Evolutionary conservation across 2,113 vertebrate species (phyloP), one percentile per base, ranked within the genome.

Genomic region (Struthio camelus): DNA sequence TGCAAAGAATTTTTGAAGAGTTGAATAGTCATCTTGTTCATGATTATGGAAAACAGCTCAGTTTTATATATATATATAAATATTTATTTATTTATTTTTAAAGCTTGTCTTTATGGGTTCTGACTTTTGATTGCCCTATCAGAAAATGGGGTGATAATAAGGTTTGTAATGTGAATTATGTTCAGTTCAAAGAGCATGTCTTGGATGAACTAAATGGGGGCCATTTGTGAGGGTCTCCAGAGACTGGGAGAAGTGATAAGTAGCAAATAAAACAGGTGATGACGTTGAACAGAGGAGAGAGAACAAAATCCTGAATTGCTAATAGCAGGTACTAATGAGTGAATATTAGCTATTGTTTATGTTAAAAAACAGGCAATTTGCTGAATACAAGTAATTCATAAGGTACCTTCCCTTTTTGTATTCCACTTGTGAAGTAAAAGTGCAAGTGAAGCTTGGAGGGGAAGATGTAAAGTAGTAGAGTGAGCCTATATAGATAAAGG

Each of bases 301-400:
- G 46, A 81, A 30, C 25, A 30, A 5, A 23, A 23, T 82, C 32
- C 27, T 46, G 25, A 89, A 66, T 87, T 85, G 81, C 36, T 93
- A 28, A 85, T 95, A 95, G 87, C 87, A 81, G 85, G 66, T 66
- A 34, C 78, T 94, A 84, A 93, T 95, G 85, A 93, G 44, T 69
- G 75, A 95, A 62, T 36, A 65, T 28, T 36, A 77, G 40, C 71
- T 8, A 12, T 70, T 50, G 36, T 96, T 95, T 94, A 70, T 95
- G 81, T 82, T 91, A 69, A 91, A 86, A 83, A 91, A 34, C 48
- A 67, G 28, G 20, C 79, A 90, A 93, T 95, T 95, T 93, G 65
- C 46, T 91, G 91, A 93, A 90, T 92, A 93, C 88, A 93, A 86
- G 48, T 65, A 80, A 70, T 80, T 72, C 1, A 25, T 85, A 15